Evolutionary conservation across 2,113 vertebrate genomes (phyloP), one percentile per base, ranked within the genome.

Genomic region (Sapajus apella): DNA sequence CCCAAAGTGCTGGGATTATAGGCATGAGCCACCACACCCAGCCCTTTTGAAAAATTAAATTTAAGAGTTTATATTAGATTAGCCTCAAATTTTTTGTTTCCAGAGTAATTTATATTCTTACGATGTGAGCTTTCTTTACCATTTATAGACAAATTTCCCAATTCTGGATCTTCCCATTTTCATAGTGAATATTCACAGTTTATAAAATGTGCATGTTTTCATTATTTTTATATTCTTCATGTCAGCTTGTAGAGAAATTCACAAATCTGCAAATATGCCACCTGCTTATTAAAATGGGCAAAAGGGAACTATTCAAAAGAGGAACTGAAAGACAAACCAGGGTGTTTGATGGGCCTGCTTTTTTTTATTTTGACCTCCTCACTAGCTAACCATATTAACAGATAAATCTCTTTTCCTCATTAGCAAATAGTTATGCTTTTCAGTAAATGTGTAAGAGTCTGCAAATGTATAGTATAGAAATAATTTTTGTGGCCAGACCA

Each of bases 211-310:
- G n/a, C 45, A n/a, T 87, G n/a, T 58, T 85, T 84, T 50, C 47
- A 23, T 95, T 96, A 23, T 91, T 92, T 93, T 91, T 91, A n/a
- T 95, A 55, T 91, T 86, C 75, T 95, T 82, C 37, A 37, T 85
- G 32, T 90, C 84, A 94, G 32, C 50, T 97, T 87, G 43, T 18
- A 96, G 84, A 79, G 90, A 90, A 92, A 55, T 58, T 47, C 75
- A 61, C 64, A 92, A 6, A 45, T 91, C 73, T 86, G 27, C 43
- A 75, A n/a, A 77, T 80, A 20, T 40, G 43, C 83, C 64, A n/a
- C 56, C 70, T 89, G 6, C 43, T 95, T 87, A 79, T 93, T 89
- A 94, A 85, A 80, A 52, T 89, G 37, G 7, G 56, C 77, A 88
- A 56, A 96, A 90, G 94, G 84, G 73, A 94, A 52, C 40, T 81